Base-by-base conservation (phyloP, 2,797 vertebrate species). In the Emys orbicularis region DNA sequence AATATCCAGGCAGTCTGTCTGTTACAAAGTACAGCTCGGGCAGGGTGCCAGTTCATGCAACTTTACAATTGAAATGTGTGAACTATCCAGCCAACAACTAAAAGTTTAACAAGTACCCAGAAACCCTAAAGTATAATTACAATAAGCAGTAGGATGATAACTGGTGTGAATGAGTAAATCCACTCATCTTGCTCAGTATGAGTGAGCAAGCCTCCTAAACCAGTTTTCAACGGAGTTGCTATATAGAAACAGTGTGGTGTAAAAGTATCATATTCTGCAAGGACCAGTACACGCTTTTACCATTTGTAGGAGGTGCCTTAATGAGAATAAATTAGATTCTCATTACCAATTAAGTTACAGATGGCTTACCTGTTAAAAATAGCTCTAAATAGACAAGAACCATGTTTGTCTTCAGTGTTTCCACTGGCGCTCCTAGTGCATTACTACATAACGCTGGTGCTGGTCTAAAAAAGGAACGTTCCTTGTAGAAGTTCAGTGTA, bases 201-300 rank as follows among this genome's bases (percentile, higher is more conserved):
- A 79, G 49, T 56, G 31, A 49, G 31, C 2, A 72, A 41, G 11
- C 5, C 9, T 27, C 15, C 16, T 49, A 37, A 3, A 19, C 4
- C 56, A 54, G 37, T 80, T 52, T 90, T 52, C 23, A 25, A 49
- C 10, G 3, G 25, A 47, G 65, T 8, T 29, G 12, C 23, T 27
- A 1, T 8, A 16, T 31, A 18, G 7, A 85, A 74, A 18, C 11
- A 65, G 4, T 13, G n/a, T 10, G 5, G 23, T 1, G 29, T 6
- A 15, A 7, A 13, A 31, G 57, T 13, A 61, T 7, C 4, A 31
- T 12, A 31, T 6, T 59, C 27, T 59, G 29, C 57, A 59, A 59
- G 29, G 29, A 31, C 29, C 3, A 3, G 12, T 34, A 15, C 57
- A 31, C 16, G 13, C 29, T 61, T 3, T 6, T 13, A 61, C 29